Evolutionary conservation across 2,888 invertebrate species (phyloP).

Genomic region (Deroplatys truncata): DNA sequence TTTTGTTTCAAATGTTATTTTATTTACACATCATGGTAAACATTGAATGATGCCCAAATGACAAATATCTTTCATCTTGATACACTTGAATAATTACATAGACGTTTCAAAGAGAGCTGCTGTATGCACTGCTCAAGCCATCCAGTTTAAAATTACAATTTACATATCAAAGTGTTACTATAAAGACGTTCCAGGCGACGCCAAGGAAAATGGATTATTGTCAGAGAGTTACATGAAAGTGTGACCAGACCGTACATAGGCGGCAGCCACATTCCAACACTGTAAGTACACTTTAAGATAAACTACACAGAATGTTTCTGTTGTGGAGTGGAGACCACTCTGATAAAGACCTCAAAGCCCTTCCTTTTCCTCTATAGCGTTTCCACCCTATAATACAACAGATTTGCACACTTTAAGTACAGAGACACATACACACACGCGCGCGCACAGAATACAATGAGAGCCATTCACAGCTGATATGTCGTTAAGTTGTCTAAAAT

Average conservation of each 20-base stretch:
- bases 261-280: not conserved
- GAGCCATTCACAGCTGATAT: not conserved
- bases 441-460: not conserved
- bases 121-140: not conserved
- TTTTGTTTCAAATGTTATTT: not conserved
- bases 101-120: not conserved
- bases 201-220: conserved; percentile 10
- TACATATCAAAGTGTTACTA: not conserved
- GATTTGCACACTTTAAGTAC: not conserved
- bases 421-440: not conserved
- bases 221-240: conserved; percentile 10
- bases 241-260: too few relatives aligned
- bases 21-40: not conserved
- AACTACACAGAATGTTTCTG: not conserved
- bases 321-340: not conserved
- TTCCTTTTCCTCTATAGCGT: not conserved
- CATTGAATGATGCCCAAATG: not conserved
- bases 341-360: not conserved
- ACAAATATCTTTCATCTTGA: not conserved
- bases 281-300: not conserved
- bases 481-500: not conserved
- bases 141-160: not conserved
- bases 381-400: not conserved
- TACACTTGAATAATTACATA: not conserved
- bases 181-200: not conserved